These are phyloP conservation scores for Apostichopus parvimensis DNA, from an alignment of 35 echinoderm and acorn worm genomes.

Conservation along the genomic window DNA sequence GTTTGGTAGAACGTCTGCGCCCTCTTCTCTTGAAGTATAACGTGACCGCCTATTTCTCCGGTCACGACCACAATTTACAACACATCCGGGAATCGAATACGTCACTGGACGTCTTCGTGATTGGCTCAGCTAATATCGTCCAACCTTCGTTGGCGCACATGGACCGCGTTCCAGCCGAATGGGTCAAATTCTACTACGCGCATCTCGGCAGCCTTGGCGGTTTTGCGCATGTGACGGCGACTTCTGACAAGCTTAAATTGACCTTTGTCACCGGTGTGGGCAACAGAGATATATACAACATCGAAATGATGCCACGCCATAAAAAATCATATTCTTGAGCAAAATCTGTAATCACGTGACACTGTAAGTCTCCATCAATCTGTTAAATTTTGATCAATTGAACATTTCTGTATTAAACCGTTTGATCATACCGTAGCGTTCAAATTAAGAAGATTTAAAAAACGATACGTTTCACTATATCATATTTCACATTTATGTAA, in stretches of 20 bases:
- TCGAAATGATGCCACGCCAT: conserved; percentile 37
- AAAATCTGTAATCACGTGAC: no score
- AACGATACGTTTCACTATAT: no score
- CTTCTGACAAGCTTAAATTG: conserved; percentile 53
- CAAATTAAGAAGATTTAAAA: no score
- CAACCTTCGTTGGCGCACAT: conserved; percentile 67
- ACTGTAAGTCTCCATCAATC: no score
- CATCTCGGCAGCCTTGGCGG: conserved; percentile 67
- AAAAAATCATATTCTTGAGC: neutral
- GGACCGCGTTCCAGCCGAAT: conserved; percentile 59
- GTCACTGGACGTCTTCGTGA: conserved; percentile 80
- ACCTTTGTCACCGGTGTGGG: conserved; percentile 63
- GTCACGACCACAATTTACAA: conserved; percentile 89
- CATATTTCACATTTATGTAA: no score
- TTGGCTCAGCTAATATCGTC: conserved; percentile 80
- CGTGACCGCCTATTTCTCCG: conserved; percentile 77
- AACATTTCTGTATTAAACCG: no score
- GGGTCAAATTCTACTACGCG: conserved; percentile 73
- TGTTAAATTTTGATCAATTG: no score
- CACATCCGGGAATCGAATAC: conserved; percentile 82
- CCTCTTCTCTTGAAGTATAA: conserved; percentile 77
- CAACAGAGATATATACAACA: conserved; percentile 64
- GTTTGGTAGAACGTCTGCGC: conserved; percentile 54
- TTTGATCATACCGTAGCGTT: no score
- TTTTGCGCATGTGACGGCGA: conserved; percentile 64